Conservation (phyloP, 1,140 invertebrate genomes). For the Heliconius congener region DNA sequence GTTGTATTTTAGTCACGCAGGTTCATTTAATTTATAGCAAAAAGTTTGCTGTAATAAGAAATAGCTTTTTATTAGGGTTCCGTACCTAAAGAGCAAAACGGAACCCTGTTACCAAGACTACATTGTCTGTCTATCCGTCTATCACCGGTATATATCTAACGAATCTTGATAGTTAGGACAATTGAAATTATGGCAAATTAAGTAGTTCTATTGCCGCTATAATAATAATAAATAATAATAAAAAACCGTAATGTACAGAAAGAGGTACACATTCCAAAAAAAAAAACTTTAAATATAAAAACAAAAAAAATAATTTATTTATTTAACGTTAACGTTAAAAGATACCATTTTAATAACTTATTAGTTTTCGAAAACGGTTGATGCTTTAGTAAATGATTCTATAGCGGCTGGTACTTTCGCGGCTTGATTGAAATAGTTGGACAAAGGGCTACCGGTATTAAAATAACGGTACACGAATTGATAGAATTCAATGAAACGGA, state of each 20-base stretch:
- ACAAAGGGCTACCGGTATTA: neutral
- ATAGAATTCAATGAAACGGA: neutral
- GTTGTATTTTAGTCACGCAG: constrained; percentile 6
- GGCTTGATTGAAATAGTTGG: constrained; percentile 26
- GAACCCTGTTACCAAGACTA: neutral
- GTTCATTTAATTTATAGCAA: neutral
- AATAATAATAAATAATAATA: too few relatives aligned
- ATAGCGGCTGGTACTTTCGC: constrained; percentile 10
- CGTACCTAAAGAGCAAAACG: neutral
- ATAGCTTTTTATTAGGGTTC: neutral
- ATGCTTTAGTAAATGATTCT: neutral
- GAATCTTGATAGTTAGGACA: too few relatives aligned
- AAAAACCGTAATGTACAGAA: too few relatives aligned
- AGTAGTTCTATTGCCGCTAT: too few relatives aligned
- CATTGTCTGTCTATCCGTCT: too few relatives aligned
- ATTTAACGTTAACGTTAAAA: neutral
- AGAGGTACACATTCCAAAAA: too few relatives aligned
- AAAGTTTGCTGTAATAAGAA: neutral
- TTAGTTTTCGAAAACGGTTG: neutral
- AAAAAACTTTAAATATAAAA: too few relatives aligned
- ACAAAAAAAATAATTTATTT: too few relatives aligned
- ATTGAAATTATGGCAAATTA: too few relatives aligned
- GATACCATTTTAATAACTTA: neutral
- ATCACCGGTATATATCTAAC: too few relatives aligned
- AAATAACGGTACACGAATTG: neutral